Evolutionary conservation across 2,113 vertebrate species (phyloP).

Genomic region (Brienomyrus brachyistius): DNA sequence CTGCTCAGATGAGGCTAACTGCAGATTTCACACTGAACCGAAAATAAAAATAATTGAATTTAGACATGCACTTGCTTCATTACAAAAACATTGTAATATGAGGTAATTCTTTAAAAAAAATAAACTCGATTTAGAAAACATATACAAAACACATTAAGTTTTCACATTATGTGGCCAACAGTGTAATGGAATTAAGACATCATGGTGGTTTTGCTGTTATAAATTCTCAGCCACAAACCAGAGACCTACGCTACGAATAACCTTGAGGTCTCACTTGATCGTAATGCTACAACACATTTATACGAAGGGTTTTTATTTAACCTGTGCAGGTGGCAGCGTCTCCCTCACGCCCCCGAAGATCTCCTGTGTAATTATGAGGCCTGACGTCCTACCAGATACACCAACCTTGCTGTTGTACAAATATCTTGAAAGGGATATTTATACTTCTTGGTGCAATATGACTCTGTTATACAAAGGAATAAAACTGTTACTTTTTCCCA

Average conservation of each 20-base stretch:
- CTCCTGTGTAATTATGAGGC: background rate
- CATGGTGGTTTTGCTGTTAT: background rate
- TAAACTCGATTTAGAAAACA: background rate
- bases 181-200: background rate
- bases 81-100: background rate
- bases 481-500: background rate
- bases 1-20: background rate
- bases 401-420: background rate
- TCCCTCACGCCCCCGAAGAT: background rate
- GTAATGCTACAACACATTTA: background rate
- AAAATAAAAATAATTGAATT: conserved; percentile 6
- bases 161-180: background rate
- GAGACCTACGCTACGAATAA: background rate
- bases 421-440: background rate
- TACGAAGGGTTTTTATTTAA: background rate
- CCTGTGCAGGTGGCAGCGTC: background rate
- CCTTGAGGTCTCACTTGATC: background rate
- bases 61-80: background rate
- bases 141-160: background rate
- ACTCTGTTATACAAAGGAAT: background rate
- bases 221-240: background rate
- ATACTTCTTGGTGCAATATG: background rate
- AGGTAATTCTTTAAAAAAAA: background rate
- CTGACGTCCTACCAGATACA: background rate
- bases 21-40: background rate